Evolutionary conservation across 1,140 invertebrate genomes (phyloP).

Genomic region (Megalopta genalis): DNA sequence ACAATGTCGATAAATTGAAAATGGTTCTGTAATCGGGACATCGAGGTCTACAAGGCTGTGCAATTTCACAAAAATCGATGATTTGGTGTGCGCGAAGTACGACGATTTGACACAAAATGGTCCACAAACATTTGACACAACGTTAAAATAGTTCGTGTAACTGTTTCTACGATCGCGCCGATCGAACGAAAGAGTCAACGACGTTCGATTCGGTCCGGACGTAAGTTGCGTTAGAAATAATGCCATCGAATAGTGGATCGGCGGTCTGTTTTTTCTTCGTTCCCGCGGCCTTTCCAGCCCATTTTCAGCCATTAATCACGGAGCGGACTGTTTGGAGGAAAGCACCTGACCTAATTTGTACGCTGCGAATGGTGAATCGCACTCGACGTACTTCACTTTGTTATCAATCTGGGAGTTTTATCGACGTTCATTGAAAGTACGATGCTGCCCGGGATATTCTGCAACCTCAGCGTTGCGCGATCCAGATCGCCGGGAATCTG

Average conservation of each 20-base stretch:
- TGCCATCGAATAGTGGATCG: background rate
- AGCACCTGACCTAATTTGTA: conserved; percentile 41
- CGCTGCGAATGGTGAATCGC: conserved; percentile 27
- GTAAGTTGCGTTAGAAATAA: conserved; percentile 13
- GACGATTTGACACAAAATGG: too few relatives aligned
- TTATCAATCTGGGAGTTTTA: conserved; percentile 62
- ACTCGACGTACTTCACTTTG: conserved; percentile 48
- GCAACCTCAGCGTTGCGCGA: conserved; percentile 48
- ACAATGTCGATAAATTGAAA: too few relatives aligned
- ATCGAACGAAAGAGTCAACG: background rate
- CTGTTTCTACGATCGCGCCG: background rate
- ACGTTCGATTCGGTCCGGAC: background rate
- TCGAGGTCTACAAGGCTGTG: too few relatives aligned
- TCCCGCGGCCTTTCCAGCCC: conserved; percentile 4
- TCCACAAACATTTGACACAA: too few relatives aligned
- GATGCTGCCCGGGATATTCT: conserved; percentile 44
- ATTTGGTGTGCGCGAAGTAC: too few relatives aligned
- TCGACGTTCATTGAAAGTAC: conserved; percentile 56
- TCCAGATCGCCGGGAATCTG: conserved; percentile 39
- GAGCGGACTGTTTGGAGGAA: conserved; percentile 38
- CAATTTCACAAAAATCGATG: too few relatives aligned
- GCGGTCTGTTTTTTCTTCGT: background rate
- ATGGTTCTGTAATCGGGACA: too few relatives aligned
- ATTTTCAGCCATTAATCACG: conserved; percentile 35
- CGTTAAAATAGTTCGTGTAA: background rate